These are phyloP conservation scores for Myrmecophaga tridactyla DNA, from an alignment of 2,113 vertebrate genomes.

Conservation along the genomic window DNA sequence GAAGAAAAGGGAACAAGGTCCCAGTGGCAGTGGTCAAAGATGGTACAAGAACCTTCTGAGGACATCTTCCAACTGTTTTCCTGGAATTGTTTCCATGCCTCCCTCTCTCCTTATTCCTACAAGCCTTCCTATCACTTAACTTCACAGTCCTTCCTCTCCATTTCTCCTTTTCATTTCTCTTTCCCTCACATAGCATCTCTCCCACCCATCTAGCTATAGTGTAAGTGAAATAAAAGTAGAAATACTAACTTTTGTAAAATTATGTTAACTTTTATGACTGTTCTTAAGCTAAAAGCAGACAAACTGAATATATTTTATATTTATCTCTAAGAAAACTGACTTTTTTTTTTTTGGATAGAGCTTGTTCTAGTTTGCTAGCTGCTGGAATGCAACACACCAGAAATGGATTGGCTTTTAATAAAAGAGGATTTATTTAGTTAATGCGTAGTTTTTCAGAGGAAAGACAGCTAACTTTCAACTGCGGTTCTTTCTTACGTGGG, in stretches of 20 bases:
- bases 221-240: background rate
- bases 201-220: background rate
- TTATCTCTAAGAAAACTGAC: background rate
- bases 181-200: background rate
- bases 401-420: too few species aligned
- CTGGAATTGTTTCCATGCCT: background rate
- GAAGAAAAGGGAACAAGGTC: background rate
- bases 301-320: background rate
- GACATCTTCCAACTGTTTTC: background rate
- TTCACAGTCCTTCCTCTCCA: background rate
- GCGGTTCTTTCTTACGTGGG: too few species aligned
- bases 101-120: background rate
- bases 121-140: background rate
- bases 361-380: too few species aligned
- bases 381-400: too few species aligned
- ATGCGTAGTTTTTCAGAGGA: too few species aligned
- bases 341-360: too few species aligned
- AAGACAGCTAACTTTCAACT: too few species aligned
- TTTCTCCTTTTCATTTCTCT: background rate
- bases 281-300: conserved; percentile 8
- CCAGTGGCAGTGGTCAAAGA: background rate
- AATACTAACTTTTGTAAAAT: background rate
- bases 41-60: background rate
- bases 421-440: too few species aligned
- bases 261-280: background rate